These are phyloP conservation scores for Sebastes flavidus DNA, from an alignment of 2,797 vertebrate species.

Conservation along the genomic window DNA sequence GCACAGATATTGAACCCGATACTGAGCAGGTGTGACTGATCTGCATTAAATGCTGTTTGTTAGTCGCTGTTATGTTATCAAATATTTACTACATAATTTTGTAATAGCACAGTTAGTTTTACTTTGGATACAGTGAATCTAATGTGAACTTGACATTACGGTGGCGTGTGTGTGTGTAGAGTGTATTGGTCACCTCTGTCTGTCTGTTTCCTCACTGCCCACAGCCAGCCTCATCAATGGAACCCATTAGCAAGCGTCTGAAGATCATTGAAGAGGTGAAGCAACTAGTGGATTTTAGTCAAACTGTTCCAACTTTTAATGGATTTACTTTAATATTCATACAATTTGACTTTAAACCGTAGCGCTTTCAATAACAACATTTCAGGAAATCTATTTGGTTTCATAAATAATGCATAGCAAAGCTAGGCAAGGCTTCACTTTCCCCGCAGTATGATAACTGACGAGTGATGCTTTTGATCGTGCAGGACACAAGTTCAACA, in stretches of 20 bases:
- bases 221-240: conserved; percentile 85
- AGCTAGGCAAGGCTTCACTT: background rate
- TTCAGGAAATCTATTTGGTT: background rate
- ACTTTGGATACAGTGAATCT: background rate
- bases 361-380: background rate
- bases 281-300: rapidly evolving
- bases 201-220: background rate
- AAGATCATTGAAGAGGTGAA: conserved; percentile 96
- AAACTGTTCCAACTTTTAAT: background rate
- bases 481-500: conserved; percentile 92
- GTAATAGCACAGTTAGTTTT: background rate
- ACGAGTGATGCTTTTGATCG: background rate
- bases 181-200: background rate
- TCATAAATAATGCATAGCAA: background rate
- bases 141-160: background rate
- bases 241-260: conserved; percentile 96
- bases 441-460: background rate
- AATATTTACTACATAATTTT: background rate
- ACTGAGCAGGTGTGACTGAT: background rate
- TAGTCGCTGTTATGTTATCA: background rate
- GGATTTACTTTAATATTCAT: background rate
- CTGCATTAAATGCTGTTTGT: background rate
- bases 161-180: background rate
- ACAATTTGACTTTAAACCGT: background rate
- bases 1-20: background rate